Evolutionary conservation across 2,113 vertebrate genomes (phyloP).

Genomic region (Felis catus): F.catus_Fca126_mat1.0 CM031415.1:55848001-55848500

Average conservation of each 20-base stretch:
- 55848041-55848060: background rate
- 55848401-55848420: no score
- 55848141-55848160: background rate
- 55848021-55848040: background rate
- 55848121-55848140: background rate
- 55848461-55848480: no score
- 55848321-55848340: no score
- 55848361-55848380: no score
- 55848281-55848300: no score
- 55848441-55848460: no score
- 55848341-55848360: no score
- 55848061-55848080: background rate
- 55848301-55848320: no score
- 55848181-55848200: background rate
- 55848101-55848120: background rate
- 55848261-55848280: background rate
- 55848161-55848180: fast-evolving
- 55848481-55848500: no score
- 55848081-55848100: background rate
- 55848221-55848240: background rate
- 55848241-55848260: background rate
- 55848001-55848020: no score
- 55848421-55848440: no score
- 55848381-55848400: no score
- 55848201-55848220: background rate